These are phyloP conservation scores for Centropyge bicolor DNA, from an alignment of 2,797 vertebrate species.

Conservation along the genomic window DNA sequence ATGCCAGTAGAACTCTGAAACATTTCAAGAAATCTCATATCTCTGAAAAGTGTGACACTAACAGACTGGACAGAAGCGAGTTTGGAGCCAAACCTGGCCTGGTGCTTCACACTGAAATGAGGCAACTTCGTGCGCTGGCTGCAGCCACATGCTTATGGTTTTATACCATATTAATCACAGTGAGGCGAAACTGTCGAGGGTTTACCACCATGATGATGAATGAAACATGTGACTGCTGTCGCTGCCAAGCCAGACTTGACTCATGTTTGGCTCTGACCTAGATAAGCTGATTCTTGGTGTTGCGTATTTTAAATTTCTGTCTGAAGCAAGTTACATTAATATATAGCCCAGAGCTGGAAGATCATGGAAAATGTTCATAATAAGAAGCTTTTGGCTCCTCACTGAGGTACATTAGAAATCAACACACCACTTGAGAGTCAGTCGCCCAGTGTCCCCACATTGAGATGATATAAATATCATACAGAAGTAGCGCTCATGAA, in stretches of 20 bases:
- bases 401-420: background rate
- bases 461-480: constrained; percentile 6
- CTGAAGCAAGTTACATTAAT: constrained; percentile 25
- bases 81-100: constrained; percentile 15
- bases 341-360: background rate
- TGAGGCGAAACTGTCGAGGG: constrained; percentile 13
- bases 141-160: constrained; percentile 11
- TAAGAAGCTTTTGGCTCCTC: background rate
- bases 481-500: background rate
- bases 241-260: constrained; percentile 48
- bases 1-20: constrained; percentile 10
- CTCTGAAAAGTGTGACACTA: constrained; percentile 24
- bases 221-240: constrained; percentile 55
- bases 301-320: constrained; percentile 43
- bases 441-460: background rate
- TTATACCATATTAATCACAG: constrained; percentile 53
- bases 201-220: constrained; percentile 39
- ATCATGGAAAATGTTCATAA: background rate
- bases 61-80: constrained; percentile 12
- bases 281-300: constrained; percentile 31
- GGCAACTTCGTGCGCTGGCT: constrained; percentile 16
- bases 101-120: constrained; percentile 7
- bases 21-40: constrained; percentile 5
- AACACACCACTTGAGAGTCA: background rate
- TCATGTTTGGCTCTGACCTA: constrained; percentile 62